Base-by-base conservation (phyloP, 2,888 invertebrate species). In the Hirtodrosophila histrioides region DNA sequence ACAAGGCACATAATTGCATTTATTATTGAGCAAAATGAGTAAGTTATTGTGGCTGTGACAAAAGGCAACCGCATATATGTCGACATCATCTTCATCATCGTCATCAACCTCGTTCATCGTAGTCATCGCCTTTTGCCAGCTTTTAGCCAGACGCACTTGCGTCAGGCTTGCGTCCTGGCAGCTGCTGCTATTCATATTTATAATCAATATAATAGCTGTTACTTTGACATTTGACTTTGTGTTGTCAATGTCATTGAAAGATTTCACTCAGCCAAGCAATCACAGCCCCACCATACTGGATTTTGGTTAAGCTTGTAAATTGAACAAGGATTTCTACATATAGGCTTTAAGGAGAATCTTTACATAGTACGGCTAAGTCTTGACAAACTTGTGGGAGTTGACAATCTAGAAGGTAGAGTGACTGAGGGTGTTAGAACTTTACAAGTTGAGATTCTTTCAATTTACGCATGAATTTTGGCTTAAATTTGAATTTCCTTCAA, bases 21-120 rank as follows among this genome's bases (percentile, higher is more conserved):
- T 89, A 88, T 89, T 88, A 88, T 88, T 89, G 86, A 89, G 88
- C 86, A 85, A 88, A 88, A 85, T 86, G 88, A 77, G 87, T 85
- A 78, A 83, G 87, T 81, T 88, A 80, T 81, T 81, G 86, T 83
- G 84, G 86, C 72, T 74, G 63, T 75, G 69, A 78, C 81, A 82
- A 77, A 75, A 76, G 74, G 84, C 73, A 80, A 76, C 79, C 81
- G 68, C 80, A 89, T 81, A 83, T 63, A 75, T 64, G 76, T 49
- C 63, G 64, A 50, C 50, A 48, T 51, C 44, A 12, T 11, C 40
- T 40, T 44, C 41, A 17, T 44, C 29, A n/a, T 23, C 39, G 45
- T 53, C 56, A 43, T 55, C 65, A 44, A 49, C 67, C 44, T 24
- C 58, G 17, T 55, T 39, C 58, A 50, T 54, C 45, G 48, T 66